phyloP scores from a whole-genome alignment of 2,113 vertebrate species.

The Dunckerocampus dactyliophorus region DNA sequence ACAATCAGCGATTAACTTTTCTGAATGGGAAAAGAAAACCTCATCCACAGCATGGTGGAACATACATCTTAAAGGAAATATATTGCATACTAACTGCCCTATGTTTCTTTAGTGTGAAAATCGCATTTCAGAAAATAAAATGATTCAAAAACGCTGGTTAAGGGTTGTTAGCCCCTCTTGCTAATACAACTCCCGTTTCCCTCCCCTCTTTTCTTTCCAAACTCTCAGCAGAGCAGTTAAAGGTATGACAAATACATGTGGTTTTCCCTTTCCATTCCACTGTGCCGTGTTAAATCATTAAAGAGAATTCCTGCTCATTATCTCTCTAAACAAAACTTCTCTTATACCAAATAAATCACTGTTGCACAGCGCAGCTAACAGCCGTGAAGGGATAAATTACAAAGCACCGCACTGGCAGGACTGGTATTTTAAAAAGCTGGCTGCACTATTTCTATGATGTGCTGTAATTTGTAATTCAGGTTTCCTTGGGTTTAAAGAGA shows the following conservation, averaged over 20 bases:
- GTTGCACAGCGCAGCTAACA: slow-evolving; percentile 78
- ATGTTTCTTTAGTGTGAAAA: slow-evolving; percentile 34
- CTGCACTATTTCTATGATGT: slow-evolving; percentile 87
- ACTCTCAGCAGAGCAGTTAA: slow-evolving; percentile 78
- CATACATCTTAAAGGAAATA: slow-evolving; percentile 46
- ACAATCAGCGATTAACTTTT: slow-evolving; percentile 37
- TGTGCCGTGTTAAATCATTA: slow-evolving; percentile 85
- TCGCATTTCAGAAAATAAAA: slow-evolving; percentile 60
- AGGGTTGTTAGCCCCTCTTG: slow-evolving; percentile 62
- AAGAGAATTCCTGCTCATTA: slow-evolving; percentile 93
- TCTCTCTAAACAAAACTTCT: slow-evolving; percentile 93
- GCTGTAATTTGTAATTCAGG: slow-evolving; percentile 81
- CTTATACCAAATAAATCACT: slow-evolving; percentile 96
- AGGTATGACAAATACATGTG: slow-evolving; percentile 84
- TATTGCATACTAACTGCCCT: slow-evolving; percentile 36
- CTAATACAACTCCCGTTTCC: slow-evolving; percentile 57
- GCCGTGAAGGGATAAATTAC: slow-evolving; percentile 93
- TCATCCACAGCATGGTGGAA: too few species aligned
- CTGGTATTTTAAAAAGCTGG: slow-evolving; percentile 99
- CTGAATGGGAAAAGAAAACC: slow-evolving; percentile 21
- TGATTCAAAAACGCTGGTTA: slow-evolving; percentile 61
- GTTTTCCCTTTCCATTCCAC: slow-evolving; percentile 56
- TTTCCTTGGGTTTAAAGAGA: slow-evolving; percentile 67
- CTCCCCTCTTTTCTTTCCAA: slow-evolving; percentile 34
- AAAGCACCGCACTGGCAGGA: slow-evolving; percentile 87